These are phyloP conservation scores for Leptopilina boulardi DNA, from an alignment of 1,140 invertebrate species.

Conservation along the genomic window DNA sequence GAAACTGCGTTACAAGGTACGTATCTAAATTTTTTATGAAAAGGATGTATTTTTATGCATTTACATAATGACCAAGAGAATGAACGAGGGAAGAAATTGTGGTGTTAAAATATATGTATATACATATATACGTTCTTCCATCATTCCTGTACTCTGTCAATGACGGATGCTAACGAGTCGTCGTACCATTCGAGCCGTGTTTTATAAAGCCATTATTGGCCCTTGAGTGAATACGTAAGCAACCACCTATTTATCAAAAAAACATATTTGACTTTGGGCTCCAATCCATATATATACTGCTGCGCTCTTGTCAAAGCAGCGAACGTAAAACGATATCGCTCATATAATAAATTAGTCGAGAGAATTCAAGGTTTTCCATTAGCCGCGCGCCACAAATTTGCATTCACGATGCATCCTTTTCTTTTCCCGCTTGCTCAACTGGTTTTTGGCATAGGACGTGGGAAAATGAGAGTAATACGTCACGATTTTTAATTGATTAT, in stretches of 20 bases:
- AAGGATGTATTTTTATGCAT: not conserved
- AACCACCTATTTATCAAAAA: constrained; percentile 67
- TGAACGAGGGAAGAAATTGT: not conserved
- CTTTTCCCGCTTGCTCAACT: constrained; percentile 44
- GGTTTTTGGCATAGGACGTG: constrained; percentile 57
- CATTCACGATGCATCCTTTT: constrained; percentile 55
- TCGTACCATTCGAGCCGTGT: constrained; percentile 54
- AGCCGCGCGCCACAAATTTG: constrained; percentile 59
- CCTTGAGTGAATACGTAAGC: constrained; percentile 67
- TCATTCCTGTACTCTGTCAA: constrained; percentile 35
- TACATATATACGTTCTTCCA: not conserved
- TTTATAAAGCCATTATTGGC: constrained; percentile 70
- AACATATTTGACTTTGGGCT: not conserved
- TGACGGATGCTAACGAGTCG: constrained; percentile 66
- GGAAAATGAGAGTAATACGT: constrained; percentile 52
- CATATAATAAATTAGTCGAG: constrained; percentile 67
- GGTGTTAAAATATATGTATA: constrained; percentile 3
- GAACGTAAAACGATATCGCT: constrained; percentile 35
- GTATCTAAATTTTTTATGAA: constrained; percentile 19
- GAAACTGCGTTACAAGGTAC: not conserved
- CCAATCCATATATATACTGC: too few relatives aligned
- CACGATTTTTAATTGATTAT: constrained; percentile 6
- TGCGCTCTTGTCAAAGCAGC: constrained; percentile 36
- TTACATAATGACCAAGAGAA: not conserved
- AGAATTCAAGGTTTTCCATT: constrained; percentile 63